A percentile compares a stretch with the other conserved stretches of the same genome.
These are phyloP conservation scores for Leptoclinus maculatus DNA, from an alignment of 2,797 vertebrate genomes.

Conservation along the genomic window DNA sequence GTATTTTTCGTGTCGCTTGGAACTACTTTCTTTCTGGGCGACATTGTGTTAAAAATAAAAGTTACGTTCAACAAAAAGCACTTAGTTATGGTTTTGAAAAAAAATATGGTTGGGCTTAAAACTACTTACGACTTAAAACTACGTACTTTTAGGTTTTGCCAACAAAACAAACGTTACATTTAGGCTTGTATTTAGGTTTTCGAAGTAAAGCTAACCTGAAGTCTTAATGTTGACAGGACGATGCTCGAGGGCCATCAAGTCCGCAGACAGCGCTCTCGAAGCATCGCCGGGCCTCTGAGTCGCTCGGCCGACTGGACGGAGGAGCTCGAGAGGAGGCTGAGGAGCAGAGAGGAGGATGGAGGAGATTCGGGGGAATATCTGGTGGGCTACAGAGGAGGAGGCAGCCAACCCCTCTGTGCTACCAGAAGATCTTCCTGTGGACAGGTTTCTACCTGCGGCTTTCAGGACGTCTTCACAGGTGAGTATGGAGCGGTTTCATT, in stretches of 20 bases:
- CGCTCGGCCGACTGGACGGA: conserved; percentile 96
- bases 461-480: conserved; percentile 95
- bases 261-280: conserved; percentile 82
- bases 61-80: no score
- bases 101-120: no score
- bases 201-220: conserved; percentile 3
- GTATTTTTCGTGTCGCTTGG: no score
- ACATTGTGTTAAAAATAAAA: no score
- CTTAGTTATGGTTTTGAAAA: no score
- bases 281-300: conserved; percentile 85
- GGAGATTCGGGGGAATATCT: conserved; percentile 84
- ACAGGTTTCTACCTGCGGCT: conserved; percentile 84
- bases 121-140: no score
- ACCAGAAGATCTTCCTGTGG: conserved; percentile 85
- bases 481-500: conserved; percentile 47
- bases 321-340: conserved; percentile 72
- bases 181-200: background rate
- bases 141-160: no score
- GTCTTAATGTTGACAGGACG: conserved; percentile 48
- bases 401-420: conserved; percentile 80
- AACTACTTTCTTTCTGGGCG: no score
- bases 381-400: conserved; percentile 75
- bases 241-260: conserved; percentile 69
- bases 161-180: no score
- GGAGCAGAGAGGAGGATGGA: conserved; percentile 82